Percentiles rank a stretch among this genome's conserved stretches.
These are phyloP conservation scores for Malacosoma neustria DNA, from an alignment of 2,888 invertebrate species.

Conservation along the genomic window DNA sequence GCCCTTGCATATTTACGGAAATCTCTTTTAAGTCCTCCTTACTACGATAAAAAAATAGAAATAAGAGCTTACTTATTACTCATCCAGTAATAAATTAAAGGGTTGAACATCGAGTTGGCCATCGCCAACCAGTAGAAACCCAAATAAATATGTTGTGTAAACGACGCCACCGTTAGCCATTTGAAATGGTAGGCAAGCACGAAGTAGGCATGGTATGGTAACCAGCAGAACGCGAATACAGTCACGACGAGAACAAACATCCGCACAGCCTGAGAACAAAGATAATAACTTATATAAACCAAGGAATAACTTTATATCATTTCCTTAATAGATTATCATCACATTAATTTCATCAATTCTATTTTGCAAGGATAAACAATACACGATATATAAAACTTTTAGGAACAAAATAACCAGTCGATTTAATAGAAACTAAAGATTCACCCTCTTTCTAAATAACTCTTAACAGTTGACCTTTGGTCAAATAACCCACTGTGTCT, in stretches of 20 bases:
- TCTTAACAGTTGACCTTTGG: no score
- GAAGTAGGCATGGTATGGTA: conserved; percentile 91
- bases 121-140: conserved; percentile 93
- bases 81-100: conserved; percentile 95
- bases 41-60: no score
- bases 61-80: conserved; percentile 86
- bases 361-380: no score
- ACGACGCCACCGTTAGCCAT: conserved; percentile 79
- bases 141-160: conserved; percentile 88
- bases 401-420: no score
- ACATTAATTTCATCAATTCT: no score
- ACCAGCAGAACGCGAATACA: conserved; percentile 90
- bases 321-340: no score
- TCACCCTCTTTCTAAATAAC: no score
- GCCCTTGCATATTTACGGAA: no score
- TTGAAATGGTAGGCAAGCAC: conserved; percentile 78
- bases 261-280: conserved; percentile 81
- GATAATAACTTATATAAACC: neutral
- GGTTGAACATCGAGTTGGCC: conserved; percentile 95
- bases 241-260: conserved; percentile 91
- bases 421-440: no score
- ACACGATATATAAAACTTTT: no score
- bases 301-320: neutral
- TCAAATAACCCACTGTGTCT: no score
- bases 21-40: no score